Conservation (phyloP, 2,113 vertebrate genomes). For the Uropsilus gracilis region DNA sequence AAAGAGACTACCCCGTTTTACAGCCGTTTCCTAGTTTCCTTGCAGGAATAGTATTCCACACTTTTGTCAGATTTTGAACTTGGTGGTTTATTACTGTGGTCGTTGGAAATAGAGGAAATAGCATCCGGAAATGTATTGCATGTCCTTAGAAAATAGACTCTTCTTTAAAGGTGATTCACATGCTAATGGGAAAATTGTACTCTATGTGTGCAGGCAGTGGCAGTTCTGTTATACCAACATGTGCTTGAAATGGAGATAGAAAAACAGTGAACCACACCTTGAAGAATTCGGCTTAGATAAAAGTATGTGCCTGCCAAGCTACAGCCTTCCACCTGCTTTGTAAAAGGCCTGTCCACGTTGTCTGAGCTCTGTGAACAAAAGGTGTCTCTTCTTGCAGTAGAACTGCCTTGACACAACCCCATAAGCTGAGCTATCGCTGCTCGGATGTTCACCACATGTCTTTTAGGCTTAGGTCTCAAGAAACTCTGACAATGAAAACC, state of each 20-base stretch:
- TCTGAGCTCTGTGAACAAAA: not conserved
- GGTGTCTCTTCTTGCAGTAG: not conserved
- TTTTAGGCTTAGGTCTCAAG: not conserved
- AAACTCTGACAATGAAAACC: not conserved
- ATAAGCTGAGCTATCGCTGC: constrained; percentile 20
- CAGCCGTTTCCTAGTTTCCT: not conserved
- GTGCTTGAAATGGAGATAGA: not conserved
- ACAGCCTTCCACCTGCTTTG: not conserved
- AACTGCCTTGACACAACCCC: not conserved
- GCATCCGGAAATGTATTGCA: constrained; percentile 14
- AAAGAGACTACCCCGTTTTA: too few relatives aligned
- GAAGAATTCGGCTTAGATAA: constrained; percentile 6
- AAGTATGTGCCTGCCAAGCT: not conserved
- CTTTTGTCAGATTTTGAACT: constrained; percentile 18
- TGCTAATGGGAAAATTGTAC: not conserved
- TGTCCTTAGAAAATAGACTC: constrained; percentile 19
- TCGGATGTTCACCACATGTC: not conserved
- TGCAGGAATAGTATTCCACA: constrained; percentile 13
- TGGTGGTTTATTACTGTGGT: constrained; percentile 9
- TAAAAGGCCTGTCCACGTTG: not conserved
- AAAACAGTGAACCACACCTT: not conserved
- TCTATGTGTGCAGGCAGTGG: not conserved
- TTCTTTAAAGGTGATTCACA: constrained; percentile 32
- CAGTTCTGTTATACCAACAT: not conserved
- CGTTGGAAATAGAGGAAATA: not conserved